Conservation (phyloP, 2,888 invertebrate species). For the Oxystoma pomonae region DNA sequence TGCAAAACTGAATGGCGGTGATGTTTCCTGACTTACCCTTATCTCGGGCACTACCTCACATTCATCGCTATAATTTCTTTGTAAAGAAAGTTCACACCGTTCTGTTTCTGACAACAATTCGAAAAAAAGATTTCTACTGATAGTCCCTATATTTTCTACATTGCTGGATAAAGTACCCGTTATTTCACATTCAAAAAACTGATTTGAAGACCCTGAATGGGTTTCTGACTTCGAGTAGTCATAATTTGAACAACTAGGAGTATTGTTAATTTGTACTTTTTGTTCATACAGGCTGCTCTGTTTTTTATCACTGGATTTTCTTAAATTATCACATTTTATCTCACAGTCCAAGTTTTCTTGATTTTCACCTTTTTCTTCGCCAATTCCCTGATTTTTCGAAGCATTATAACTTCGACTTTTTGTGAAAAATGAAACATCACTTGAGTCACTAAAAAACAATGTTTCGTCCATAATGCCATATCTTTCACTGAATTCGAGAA, state of each 20-base stretch:
- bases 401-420: neutral
- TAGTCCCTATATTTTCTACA: too few species aligned
- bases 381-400: slow-evolving; percentile 1
- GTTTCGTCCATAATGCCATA: slow-evolving; percentile 18
- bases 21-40: too few species aligned
- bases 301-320: slow-evolving; percentile 3
- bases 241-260: neutral
- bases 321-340: neutral
- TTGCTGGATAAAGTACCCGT: too few species aligned
- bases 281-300: slow-evolving; percentile 23
- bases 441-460: neutral
- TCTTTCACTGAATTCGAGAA: slow-evolving; percentile 2
- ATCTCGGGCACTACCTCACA: too few species aligned
- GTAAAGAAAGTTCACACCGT: too few species aligned
- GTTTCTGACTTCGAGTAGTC: too few species aligned
- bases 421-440: neutral
- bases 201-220: too few species aligned
- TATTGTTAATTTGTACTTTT: slow-evolving; percentile 11
- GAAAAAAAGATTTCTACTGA: too few species aligned
- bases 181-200: too few species aligned
- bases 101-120: too few species aligned
- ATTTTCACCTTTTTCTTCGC: slow-evolving; percentile 2
- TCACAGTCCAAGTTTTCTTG: neutral
- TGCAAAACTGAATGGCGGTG: too few species aligned
- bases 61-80: too few species aligned